Base-by-base conservation (phyloP, 2,888 invertebrate species). In the Dermolepida albohirtum region DNA sequence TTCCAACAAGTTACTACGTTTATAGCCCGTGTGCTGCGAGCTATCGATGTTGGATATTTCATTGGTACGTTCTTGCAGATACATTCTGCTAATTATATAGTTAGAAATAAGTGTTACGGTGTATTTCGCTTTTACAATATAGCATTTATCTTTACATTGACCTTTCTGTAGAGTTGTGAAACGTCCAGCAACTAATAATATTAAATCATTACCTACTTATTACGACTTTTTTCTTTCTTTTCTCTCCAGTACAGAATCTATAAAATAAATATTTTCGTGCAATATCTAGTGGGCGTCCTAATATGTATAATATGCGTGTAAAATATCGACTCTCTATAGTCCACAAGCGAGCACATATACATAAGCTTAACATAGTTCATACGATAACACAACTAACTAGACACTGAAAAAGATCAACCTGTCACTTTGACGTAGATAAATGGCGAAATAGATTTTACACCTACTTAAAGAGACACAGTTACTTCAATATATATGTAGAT, bases 371-470 rank as follows among this genome's bases (percentile, higher is more conserved):
- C 51, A 52, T 34, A 43, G 43, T 57, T 57, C 14, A 44, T 8
- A 14, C 43, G 44, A 43, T 57, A 57, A 39, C 59, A 40, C 27
- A 10, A 17, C 29, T 44, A 44, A 59, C 44, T 44, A 12, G 17
- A 47, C 44, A 12, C 17, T 40, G 40, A 40, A 54, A 34, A 54
- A 54, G 54, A 54, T 14, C 54, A 54, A 59, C 59, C 59, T 59
- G 44, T 59, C 59, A 47, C 29, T 59, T 59, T 47, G 29, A 59
- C 59, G 27, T 44, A 29, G 59, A 59, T 44, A 59, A 59, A 59
- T 59, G 59, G 59, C 44, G 59, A 59, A 59, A 59, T 59, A 59
- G 44, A 44, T 59, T 59, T 59, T 29, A 22, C 59, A 44, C 59
- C 59, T 44, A 59, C 59, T 44, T 59, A 29, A 29, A 44, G 44